A percentile compares a stretch with the other conserved stretches of the same genome.
These are phyloP conservation scores for Lacanobia wlatinum DNA, from an alignment of 2,888 invertebrate species.

Conservation along the genomic window DNA sequence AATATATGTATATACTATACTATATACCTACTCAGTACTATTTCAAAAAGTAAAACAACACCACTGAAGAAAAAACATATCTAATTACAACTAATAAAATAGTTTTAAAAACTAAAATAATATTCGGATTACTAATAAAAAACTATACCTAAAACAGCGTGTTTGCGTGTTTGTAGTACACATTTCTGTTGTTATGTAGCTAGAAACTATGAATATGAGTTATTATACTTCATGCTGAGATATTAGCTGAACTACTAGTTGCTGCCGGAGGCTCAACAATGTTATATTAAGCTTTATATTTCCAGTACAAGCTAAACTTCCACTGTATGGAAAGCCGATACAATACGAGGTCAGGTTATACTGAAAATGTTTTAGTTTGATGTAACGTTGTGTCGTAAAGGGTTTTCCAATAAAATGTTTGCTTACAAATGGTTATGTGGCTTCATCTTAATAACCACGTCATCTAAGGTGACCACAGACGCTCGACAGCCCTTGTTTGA, in stretches of 20 bases:
- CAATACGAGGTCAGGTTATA: background rate
- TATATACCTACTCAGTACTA: too few species aligned
- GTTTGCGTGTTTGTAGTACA: background rate
- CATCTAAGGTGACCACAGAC: slow-evolving; percentile 25
- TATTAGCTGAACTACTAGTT: background rate
- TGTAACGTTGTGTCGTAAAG: background rate
- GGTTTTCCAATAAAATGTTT: too few species aligned
- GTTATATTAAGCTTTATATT: background rate
- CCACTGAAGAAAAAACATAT: too few species aligned
- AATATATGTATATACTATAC: too few species aligned
- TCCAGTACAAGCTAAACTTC: background rate
- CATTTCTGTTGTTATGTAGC: background rate
- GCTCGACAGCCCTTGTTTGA: slow-evolving; percentile 33
- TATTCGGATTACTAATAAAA: background rate
- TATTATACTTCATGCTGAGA: too few species aligned
- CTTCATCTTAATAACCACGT: slow-evolving; percentile 36
- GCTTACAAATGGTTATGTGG: slow-evolving; percentile 30
- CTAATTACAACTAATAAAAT: background rate
- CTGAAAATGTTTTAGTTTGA: background rate
- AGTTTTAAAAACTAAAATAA: background rate
- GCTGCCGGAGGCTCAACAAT: background rate
- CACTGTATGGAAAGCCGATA: background rate
- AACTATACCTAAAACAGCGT: background rate
- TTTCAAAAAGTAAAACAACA: too few species aligned
- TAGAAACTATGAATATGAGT: too few species aligned